These are phyloP conservation scores for rabbit (Oryctolagus cuniculus) DNA, from an alignment of 2,113 vertebrate species.

Conservation along the genomic window mOryCun1.1 NC_091442.1:33050001-33050500, in stretches of 20 bases:
- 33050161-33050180: no score
- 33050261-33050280: slow-evolving; percentile 56
- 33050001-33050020: no score
- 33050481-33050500: not conserved
- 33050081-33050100: no score
- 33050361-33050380: slow-evolving; percentile 50
- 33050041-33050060: no score
- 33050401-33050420: not conserved
- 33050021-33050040: no score
- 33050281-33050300: slow-evolving; percentile 53
- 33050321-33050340: slow-evolving; percentile 38
- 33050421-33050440: slow-evolving; percentile 11
- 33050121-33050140: no score
- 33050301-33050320: slow-evolving; percentile 71
- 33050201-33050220: slow-evolving; percentile 54
- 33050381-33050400: slow-evolving; percentile 1
- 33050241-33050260: slow-evolving; percentile 42
- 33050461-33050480: not conserved
- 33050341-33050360: slow-evolving; percentile 57
- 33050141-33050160: no score
- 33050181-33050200: slow-evolving; percentile 36
- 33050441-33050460: not conserved
- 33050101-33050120: no score
- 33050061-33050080: no score
- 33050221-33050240: slow-evolving; percentile 51